Percentiles rank a stretch among this genome's conserved stretches.
Conservation (phyloP, 2,888 invertebrate genomes). For the Drosophila pegasa region DNA sequence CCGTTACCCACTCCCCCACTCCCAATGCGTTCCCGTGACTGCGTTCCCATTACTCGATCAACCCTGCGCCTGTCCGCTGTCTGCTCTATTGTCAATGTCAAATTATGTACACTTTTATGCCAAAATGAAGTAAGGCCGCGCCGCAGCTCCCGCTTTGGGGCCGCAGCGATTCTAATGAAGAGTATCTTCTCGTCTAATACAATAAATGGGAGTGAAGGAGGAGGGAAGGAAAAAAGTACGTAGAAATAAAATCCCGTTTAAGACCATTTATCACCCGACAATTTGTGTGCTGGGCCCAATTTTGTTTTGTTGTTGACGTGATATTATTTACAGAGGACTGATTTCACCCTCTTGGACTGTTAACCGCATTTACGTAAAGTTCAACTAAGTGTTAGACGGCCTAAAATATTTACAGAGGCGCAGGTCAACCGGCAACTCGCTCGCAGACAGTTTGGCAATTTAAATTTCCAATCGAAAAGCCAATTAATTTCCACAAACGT, state of each 20-base stretch:
- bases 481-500: constrained; percentile 26
- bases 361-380: constrained; percentile 52
- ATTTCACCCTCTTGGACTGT: constrained; percentile 70
- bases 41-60: constrained; percentile 23
- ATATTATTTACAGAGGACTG: constrained; percentile 79
- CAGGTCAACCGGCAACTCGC: constrained; percentile 33
- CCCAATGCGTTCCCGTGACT: not conserved
- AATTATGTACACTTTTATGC: constrained; percentile 82
- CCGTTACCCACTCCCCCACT: constrained; percentile 10
- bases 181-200: constrained; percentile 45
- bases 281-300: constrained; percentile 64
- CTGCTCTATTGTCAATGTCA: constrained; percentile 81
- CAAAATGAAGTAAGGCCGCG: constrained; percentile 65
- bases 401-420: constrained; percentile 43
- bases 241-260: constrained; percentile 84
- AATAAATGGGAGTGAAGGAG: constrained; percentile 11
- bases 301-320: constrained; percentile 65
- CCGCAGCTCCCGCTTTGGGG: constrained; percentile 15
- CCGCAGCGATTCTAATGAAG: constrained; percentile 61
- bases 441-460: constrained; percentile 17
- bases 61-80: constrained; percentile 20
- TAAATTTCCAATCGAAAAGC: constrained; percentile 20
- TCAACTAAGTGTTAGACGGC: constrained; percentile 37
- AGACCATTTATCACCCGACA: constrained; percentile 84
- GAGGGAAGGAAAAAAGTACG: constrained; percentile 33